These are phyloP conservation scores for Euplexia lucipara DNA, from an alignment of 2,888 invertebrate genomes.

Conservation along the genomic window DNA sequence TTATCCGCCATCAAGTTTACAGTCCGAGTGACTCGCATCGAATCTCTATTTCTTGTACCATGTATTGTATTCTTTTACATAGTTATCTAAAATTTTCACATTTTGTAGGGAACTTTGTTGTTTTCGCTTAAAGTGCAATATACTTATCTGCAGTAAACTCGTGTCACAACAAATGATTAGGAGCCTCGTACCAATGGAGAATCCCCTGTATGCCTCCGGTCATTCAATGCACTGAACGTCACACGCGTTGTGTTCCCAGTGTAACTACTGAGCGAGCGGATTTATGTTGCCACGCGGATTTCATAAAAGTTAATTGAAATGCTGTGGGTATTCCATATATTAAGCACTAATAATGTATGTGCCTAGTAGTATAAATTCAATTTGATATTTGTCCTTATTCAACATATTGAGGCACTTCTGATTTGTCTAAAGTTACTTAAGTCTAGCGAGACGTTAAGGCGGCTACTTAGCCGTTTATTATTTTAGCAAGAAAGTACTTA, in stretches of 20 bases:
- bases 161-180: background rate
- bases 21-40: background rate
- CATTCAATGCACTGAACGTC: background rate
- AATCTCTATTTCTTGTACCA: background rate
- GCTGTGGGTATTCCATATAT: background rate
- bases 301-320: background rate
- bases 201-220: no score
- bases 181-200: background rate
- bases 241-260: background rate
- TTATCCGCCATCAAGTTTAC: conserved; percentile 19
- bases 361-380: background rate
- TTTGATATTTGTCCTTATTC: background rate
- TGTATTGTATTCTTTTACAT: no score
- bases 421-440: background rate
- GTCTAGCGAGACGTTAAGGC: no score
- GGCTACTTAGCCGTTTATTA: no score
- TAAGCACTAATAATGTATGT: background rate
- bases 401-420: background rate
- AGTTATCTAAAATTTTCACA: no score
- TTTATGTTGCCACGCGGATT: conserved; percentile 19
- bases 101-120: background rate
- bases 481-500: no score
- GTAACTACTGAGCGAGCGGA: background rate
- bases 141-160: background rate
- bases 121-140: background rate